These are phyloP conservation scores for Lepus oiostolus DNA, from an alignment of 2,797 vertebrate genomes.

Conservation along the genomic window DNA sequence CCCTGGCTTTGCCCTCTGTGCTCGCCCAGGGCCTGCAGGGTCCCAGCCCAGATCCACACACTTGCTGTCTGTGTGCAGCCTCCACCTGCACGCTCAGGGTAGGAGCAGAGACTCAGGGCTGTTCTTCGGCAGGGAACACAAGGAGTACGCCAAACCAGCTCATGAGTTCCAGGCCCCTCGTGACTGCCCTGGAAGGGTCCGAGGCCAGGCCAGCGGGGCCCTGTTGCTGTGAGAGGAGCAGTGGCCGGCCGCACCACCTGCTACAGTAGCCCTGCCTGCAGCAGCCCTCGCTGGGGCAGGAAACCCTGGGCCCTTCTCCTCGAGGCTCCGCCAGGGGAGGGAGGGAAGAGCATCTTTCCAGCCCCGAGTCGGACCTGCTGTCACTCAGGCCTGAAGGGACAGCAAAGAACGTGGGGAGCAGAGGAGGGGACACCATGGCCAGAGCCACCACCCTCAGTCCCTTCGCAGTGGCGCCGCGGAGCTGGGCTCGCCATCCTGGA, in stretches of 20 bases:
- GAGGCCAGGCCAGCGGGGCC: background rate
- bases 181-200: slow-evolving; percentile 14
- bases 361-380: background rate
- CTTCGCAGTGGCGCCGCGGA: accelerated
- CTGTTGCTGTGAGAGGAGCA: background rate
- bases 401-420: background rate
- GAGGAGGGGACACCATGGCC: accelerated
- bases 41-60: background rate
- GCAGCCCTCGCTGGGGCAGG: background rate
- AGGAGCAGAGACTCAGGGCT: background rate
- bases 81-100: background rate
- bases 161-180: slow-evolving; percentile 15
- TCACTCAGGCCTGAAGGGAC: background rate
- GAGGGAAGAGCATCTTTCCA: background rate
- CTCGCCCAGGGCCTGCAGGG: background rate
- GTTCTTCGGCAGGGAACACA: slow-evolving; percentile 2
- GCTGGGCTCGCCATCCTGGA: accelerated
- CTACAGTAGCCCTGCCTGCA: background rate
- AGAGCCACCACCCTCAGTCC: background rate
- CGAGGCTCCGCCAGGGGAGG: no score
- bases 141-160: slow-evolving; percentile 68
- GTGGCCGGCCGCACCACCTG: accelerated
- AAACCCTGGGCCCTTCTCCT: background rate
- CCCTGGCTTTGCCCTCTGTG: background rate
- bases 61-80: background rate